Base-by-base conservation (phyloP, 2,113 vertebrate species). In the Pantherophis guttatus region DNA sequence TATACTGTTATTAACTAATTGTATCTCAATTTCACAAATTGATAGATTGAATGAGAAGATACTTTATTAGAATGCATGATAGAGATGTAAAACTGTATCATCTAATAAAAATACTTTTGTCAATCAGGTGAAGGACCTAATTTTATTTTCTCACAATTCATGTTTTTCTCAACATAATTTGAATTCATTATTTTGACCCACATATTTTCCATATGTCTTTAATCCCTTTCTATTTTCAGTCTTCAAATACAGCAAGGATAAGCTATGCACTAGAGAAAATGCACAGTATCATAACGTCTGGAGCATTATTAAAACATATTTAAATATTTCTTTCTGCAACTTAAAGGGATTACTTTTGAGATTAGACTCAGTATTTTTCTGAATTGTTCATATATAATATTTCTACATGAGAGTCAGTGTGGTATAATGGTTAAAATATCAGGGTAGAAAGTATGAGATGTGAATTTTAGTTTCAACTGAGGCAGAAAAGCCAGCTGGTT, bases 31-130 rank as follows among this genome's bases (percentile, higher is more conserved):
- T 96, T 87, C 93, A 92, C 93, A 95, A 93, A 91, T 86, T 96
- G 95, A 91, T 86, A 96, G 90, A 88, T 95, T 93, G 92, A 96
- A 92, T 90, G 91, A 95, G 94, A 95, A 95, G 53, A 95, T 91
- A 94, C 87, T 96, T 96, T 94, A 93, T 93, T 93, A 93, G 93
- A 97, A 91, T 93, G 65, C 92, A 95, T 94, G 93, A 86, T 95
- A 93, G 96, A 95, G 54, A 89, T 95, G 93, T 94, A 95, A 96
- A 53, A 95, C 87, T 92, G 92, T 95, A 93, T 95, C 93, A 96
- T 94, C 93, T 92, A 98, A 98, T 98, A 98, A 98, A 92, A 97
- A 93, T 87, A 93, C 96, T 97, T 93, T 97, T 96, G 95, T 62
- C 87, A 95, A 96, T 89, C 85, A 93, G 95, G 90, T 92, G 90